Evolutionary conservation across 2,113 vertebrate genomes (phyloP).

Genomic region (Clarias magur): DNA sequence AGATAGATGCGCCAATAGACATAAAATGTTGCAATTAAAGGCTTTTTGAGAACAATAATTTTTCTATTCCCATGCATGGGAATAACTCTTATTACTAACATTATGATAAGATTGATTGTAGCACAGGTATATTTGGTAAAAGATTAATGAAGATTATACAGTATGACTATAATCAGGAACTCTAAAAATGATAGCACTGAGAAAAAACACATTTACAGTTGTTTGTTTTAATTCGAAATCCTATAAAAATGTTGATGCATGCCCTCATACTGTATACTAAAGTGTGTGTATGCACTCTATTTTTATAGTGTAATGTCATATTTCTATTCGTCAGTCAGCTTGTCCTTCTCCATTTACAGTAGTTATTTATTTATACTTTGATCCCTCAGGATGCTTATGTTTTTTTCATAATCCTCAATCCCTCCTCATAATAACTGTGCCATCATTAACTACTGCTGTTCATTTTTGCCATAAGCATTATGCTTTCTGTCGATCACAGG

Average conservation of each 20-base stretch:
- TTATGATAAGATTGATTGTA: neutral
- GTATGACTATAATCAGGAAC: neutral
- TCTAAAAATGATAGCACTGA: neutral
- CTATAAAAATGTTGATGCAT: neutral
- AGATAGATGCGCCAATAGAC: neutral
- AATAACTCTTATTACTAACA: neutral
- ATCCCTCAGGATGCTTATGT: constrained; percentile 46
- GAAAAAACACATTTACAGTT: neutral
- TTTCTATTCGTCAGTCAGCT: constrained; percentile 48
- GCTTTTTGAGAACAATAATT: neutral
- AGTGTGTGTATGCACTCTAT: neutral
- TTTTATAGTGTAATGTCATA: neutral
- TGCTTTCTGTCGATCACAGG: constrained; percentile 44
- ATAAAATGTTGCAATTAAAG: neutral
- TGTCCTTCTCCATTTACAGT: constrained; percentile 20
- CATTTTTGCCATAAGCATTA: constrained; percentile 45
- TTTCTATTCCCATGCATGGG: neutral
- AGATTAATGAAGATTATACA: neutral
- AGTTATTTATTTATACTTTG: constrained; percentile 21
- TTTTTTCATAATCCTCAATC: constrained; percentile 34
- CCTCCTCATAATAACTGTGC: constrained; percentile 42
- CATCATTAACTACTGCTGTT: constrained; percentile 49
- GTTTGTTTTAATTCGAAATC: neutral
- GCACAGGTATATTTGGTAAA: neutral
- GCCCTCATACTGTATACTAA: no score